Conservation (phyloP, 2,113 vertebrate species). For the Poeciliopsis prolifica region DNA sequence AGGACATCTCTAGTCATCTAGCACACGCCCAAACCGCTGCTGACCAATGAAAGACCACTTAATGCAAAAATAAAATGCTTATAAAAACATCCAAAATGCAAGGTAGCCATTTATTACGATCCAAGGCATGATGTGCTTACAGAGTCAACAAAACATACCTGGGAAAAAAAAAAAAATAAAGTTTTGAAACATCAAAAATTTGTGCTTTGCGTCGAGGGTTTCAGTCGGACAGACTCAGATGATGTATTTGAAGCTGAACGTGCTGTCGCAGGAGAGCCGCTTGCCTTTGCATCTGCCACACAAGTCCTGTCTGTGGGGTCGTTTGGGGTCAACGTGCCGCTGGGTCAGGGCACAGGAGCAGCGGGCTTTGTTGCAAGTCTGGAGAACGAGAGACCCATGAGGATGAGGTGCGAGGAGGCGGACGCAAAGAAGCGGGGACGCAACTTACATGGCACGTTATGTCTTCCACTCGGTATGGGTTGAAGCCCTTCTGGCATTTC, state of each 20-base stretch:
- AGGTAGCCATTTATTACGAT: constrained; percentile 66
- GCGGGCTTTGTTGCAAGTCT: constrained; percentile 92
- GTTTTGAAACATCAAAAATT: constrained; percentile 22
- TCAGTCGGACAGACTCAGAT: constrained; percentile 76
- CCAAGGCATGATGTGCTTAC: constrained; percentile 22
- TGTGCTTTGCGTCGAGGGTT: background rate
- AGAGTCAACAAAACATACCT: constrained; percentile 58
- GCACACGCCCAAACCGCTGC: background rate
- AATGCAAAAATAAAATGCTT: background rate
- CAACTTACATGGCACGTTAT: constrained; percentile 92
- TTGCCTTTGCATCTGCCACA: constrained; percentile 97
- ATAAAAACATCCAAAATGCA: constrained; percentile 51
- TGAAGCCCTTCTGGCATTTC: constrained; percentile 93
- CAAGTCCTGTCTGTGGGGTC: constrained; percentile 95
- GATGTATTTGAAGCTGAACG: constrained; percentile 98
- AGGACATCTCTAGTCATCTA: background rate
- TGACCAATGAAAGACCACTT: background rate
- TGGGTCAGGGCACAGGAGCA: constrained; percentile 88
- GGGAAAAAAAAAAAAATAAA: constrained; percentile 42
- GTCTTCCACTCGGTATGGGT: constrained; percentile 95
- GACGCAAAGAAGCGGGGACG: rapidly evolving
- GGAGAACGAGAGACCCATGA: background rate
- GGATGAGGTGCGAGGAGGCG: rapidly evolving
- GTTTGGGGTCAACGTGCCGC: constrained; percentile 94
- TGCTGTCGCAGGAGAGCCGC: constrained; percentile 94